Percentiles rank a stretch among this genome's conserved stretches.
Conservation (phyloP, 2,113 vertebrate genomes). For the Lucifuga dentata region DNA sequence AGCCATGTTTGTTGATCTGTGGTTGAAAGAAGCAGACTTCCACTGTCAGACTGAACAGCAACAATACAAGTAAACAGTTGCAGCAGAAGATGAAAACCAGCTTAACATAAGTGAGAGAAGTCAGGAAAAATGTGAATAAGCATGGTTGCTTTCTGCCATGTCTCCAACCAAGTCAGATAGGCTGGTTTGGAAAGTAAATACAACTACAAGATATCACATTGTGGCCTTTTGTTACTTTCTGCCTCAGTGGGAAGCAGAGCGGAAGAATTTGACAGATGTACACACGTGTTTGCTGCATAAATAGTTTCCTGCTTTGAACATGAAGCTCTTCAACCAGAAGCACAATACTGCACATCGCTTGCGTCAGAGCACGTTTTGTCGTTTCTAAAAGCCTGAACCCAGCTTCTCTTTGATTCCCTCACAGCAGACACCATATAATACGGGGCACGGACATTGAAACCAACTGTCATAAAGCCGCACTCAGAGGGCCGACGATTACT, state of each 20-base stretch:
- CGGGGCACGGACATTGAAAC: constrained; percentile 49
- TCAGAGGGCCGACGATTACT: constrained; percentile 51
- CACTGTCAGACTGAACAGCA: too few species aligned
- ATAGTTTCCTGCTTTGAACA: neutral
- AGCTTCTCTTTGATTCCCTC: constrained; percentile 18
- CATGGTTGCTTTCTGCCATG: too few species aligned
- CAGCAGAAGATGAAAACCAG: too few species aligned
- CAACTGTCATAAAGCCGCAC: constrained; percentile 32
- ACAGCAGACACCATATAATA: constrained; percentile 33
- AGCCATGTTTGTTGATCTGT: too few species aligned
- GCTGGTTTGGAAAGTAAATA: too few species aligned
- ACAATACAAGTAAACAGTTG: too few species aligned
- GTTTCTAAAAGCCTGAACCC: constrained; percentile 14
- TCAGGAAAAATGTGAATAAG: too few species aligned
- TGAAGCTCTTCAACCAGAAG: constrained; percentile 11
- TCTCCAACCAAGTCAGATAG: too few species aligned
- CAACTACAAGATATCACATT: too few species aligned
- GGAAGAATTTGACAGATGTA: neutral
- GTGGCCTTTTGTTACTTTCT: too few species aligned
- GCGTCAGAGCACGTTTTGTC: constrained; percentile 8
- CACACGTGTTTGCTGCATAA: neutral
- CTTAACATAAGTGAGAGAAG: too few species aligned
- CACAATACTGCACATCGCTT: constrained; percentile 10
- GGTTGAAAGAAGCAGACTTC: too few species aligned
- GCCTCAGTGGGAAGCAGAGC: neutral